A percentile compares a stretch with the other conserved stretches of the same genome.
Evolutionary conservation across 2,888 invertebrate species (phyloP).

Genomic region (Drosophila buzzatii): DNA sequence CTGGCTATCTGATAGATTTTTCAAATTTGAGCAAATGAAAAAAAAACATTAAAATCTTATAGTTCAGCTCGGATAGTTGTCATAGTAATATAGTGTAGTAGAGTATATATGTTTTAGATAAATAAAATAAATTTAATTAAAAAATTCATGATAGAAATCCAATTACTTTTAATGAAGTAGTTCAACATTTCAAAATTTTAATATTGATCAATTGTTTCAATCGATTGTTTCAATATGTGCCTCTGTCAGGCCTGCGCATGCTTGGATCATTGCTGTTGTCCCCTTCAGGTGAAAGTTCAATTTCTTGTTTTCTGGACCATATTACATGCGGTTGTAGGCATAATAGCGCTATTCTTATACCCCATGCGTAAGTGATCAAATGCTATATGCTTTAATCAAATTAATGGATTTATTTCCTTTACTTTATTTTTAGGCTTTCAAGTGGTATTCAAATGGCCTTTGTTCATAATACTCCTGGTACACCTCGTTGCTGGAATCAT

Average conservation of each 20-base stretch:
- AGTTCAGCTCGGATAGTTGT: not conserved
- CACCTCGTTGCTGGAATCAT: not conserved
- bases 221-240: not conserved
- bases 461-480: not conserved
- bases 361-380: not conserved
- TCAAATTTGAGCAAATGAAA: not conserved
- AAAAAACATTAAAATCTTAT: not conserved
- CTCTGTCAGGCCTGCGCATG: not conserved
- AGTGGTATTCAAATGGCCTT: not conserved
- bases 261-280: not conserved
- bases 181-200: not conserved
- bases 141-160: not conserved
- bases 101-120: not conserved
- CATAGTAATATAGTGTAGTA: not conserved
- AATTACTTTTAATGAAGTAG: not conserved
- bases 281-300: constrained; percentile 2
- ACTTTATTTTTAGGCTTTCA: not conserved
- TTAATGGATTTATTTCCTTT: not conserved
- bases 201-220: not conserved
- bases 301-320: constrained; percentile 9
- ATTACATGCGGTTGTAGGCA: not conserved
- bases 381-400: too few species aligned
- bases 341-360: not conserved
- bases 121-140: not conserved
- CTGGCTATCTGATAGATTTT: too few species aligned